These are phyloP conservation scores for Sebastes cheni DNA, from an alignment of 2,797 vertebrate species.

Conservation along the genomic window DNA sequence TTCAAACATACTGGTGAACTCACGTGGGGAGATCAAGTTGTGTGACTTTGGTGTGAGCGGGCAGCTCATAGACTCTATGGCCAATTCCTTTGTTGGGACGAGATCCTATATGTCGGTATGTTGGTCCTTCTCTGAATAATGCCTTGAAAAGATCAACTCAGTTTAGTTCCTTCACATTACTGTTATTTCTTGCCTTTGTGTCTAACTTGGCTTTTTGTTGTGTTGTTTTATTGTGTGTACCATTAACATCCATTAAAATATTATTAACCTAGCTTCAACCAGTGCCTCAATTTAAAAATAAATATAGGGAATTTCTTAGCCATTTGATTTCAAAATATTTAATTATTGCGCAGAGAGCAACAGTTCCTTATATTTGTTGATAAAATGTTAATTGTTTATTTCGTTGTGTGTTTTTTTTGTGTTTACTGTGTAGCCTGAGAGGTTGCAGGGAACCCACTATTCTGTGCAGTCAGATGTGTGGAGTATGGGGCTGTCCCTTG, in stretches of 20 bases:
- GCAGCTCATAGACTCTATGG: conserved; percentile 95
- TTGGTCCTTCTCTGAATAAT: conserved; percentile 28
- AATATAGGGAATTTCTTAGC: not conserved
- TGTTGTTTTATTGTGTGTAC: not conserved
- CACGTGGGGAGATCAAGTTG: conserved; percentile 92
- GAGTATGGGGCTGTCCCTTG: conserved; percentile 92
- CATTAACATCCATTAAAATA: not conserved
- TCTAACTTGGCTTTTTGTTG: not conserved
- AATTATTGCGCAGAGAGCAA: not conserved
- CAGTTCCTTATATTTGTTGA: not conserved
- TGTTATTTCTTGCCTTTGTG: not conserved
- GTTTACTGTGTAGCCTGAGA: conserved; percentile 82
- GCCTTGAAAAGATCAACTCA: not conserved
- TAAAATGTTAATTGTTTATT: not conserved
- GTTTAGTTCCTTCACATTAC: not conserved
- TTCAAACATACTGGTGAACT: conserved; percentile 94
- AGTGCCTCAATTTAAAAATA: not conserved
- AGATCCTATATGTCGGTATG: conserved; percentile 95
- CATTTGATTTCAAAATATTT: not conserved
- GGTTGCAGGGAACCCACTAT: conserved; percentile 91
- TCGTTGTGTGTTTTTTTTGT: not conserved
- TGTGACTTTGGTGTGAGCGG: conserved; percentile 94
- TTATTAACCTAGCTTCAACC: not conserved
- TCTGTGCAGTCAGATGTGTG: conserved; percentile 92
- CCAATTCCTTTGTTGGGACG: conserved; percentile 93